These are phyloP conservation scores for Tenthredo livida DNA, from an alignment of 2,888 invertebrate species.

Conservation along the genomic window DNA sequence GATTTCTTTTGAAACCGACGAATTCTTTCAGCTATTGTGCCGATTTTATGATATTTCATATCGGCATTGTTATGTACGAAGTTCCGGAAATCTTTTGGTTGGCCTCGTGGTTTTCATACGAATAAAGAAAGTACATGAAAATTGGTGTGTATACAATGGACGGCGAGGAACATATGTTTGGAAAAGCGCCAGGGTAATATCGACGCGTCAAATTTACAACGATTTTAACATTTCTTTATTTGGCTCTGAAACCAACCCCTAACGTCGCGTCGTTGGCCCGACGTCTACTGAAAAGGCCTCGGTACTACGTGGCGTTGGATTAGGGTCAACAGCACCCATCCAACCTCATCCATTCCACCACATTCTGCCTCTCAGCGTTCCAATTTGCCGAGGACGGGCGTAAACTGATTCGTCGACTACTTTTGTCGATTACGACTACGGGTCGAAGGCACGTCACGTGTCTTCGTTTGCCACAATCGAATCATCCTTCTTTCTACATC, in stretches of 20 bases:
- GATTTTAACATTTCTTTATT: constrained; percentile 31
- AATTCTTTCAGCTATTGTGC: not conserved
- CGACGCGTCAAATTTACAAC: constrained; percentile 33
- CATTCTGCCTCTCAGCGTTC: constrained; percentile 48
- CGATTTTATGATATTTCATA: not conserved
- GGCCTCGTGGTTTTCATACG: not conserved
- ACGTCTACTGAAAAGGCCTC: constrained; percentile 18
- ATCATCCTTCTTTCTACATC: constrained; percentile 29
- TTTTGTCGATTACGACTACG: constrained; percentile 39
- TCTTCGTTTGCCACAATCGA: constrained; percentile 26
- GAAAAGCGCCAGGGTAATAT: constrained; percentile 14
- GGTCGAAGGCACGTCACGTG: constrained; percentile 34
- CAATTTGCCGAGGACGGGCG: constrained; percentile 48
- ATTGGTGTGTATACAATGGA: not conserved
- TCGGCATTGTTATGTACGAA: not conserved
- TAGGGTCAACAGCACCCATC: constrained; percentile 52
- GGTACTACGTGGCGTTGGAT: constrained; percentile 39
- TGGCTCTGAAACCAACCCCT: constrained; percentile 18
- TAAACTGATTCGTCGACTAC: constrained; percentile 51
- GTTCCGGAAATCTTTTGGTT: not conserved
- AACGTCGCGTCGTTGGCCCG: not conserved
- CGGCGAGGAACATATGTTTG: not conserved
- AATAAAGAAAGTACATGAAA: not conserved
- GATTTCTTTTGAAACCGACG: not conserved
- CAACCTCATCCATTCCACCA: constrained; percentile 46